phyloP scores from a whole-genome alignment of 2,888 invertebrate genomes.

The Patella depressa region DNA sequence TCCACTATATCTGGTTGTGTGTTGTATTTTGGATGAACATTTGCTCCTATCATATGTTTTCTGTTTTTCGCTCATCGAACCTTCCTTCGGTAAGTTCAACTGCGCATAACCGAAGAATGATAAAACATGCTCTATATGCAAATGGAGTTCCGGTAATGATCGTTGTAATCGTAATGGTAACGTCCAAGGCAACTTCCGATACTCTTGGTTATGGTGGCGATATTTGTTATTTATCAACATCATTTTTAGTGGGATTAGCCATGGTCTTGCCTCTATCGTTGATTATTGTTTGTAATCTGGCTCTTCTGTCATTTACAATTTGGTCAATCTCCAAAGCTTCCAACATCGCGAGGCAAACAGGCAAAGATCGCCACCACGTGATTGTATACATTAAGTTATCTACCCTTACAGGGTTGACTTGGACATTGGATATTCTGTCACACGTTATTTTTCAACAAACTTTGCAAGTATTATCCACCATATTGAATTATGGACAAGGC shows the following conservation, averaged over 20 bases:
- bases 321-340: constrained; percentile 35
- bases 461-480: constrained; percentile 44
- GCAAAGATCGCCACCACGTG: constrained; percentile 38
- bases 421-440: constrained; percentile 51
- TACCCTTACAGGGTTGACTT: constrained; percentile 50
- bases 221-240: constrained; percentile 35
- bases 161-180: constrained; percentile 1
- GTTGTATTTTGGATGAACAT: constrained; percentile 38
- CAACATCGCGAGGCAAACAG: constrained; percentile 24
- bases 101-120: constrained; percentile 4
- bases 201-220: constrained; percentile 26
- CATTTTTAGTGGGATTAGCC: constrained; percentile 30
- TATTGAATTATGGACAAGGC: constrained; percentile 50
- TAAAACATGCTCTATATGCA: constrained; percentile 20
- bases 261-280: constrained; percentile 44
- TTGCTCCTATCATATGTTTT: constrained; percentile 47
- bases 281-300: constrained; percentile 40
- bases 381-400: constrained; percentile 49
- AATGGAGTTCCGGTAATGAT: constrained; percentile 5
- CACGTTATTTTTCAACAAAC: constrained; percentile 38
- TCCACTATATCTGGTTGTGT: constrained; percentile 44
- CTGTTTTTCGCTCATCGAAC: constrained; percentile 31
- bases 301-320: constrained; percentile 42
- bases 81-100: constrained; percentile 4
- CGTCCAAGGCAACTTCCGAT: constrained; percentile 4